Conservation (phyloP, 2,113 vertebrate species). For the Gallinago undulata region DNA sequence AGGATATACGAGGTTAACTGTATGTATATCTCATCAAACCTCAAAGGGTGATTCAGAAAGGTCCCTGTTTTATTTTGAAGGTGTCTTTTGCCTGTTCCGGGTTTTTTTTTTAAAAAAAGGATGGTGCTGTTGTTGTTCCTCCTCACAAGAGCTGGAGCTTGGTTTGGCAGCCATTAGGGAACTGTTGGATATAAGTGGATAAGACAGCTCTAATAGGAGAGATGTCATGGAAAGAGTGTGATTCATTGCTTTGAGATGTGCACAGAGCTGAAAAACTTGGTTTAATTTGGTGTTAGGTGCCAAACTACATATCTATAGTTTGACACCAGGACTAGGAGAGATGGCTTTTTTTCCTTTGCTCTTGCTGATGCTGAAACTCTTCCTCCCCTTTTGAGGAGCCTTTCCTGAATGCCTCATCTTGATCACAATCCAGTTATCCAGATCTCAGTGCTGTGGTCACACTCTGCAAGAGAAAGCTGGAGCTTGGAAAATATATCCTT, state of each 20-base stretch:
- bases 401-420: neutral
- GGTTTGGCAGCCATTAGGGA: slow-evolving; percentile 1
- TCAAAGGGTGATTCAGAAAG: neutral
- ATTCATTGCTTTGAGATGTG: slow-evolving; percentile 29
- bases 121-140: neutral
- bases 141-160: neutral
- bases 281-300: neutral
- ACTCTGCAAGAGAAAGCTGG: neutral
- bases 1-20: neutral
- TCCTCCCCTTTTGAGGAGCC: neutral
- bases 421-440: neutral
- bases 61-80: neutral
- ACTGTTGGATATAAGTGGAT: neutral
- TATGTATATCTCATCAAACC: neutral
- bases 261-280: neutral
- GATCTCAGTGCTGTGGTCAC: neutral
- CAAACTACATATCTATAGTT: neutral
- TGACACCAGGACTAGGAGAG: neutral
- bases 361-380: neutral
- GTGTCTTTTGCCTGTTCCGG: neutral
- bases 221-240: neutral
- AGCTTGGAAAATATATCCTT: neutral
- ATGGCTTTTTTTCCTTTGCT: neutral
- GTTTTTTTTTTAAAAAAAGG: neutral
- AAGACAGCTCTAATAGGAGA: neutral